Percentiles rank a stretch among this genome's conserved stretches.
Conservation (phyloP, 2,797 vertebrate species). For the Mormyrus proboscirostris region DNA sequence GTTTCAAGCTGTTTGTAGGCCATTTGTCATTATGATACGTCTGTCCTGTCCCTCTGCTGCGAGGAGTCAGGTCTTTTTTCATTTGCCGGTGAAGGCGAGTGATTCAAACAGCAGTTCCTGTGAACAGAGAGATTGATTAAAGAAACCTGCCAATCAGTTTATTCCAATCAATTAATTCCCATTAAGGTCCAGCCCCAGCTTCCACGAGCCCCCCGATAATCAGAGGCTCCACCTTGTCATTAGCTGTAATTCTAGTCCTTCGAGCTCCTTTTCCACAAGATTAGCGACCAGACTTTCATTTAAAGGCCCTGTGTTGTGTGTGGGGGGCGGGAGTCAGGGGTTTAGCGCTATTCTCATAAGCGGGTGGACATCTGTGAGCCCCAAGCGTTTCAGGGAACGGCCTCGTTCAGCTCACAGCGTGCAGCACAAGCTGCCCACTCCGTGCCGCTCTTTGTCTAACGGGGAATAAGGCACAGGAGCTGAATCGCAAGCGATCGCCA, state of each 20-base stretch:
- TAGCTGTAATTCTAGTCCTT: slow-evolving; percentile 43
- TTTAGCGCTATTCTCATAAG: background rate
- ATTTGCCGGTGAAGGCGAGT: slow-evolving; percentile 30
- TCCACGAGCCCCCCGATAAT: slow-evolving; percentile 34
- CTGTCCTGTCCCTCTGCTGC: background rate
- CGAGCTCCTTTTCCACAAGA: slow-evolving; percentile 21
- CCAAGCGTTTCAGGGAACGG: background rate
- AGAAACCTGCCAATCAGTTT: slow-evolving; percentile 46
- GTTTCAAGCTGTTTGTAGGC: slow-evolving; percentile 21
- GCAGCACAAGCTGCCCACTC: background rate
- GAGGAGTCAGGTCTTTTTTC: slow-evolving; percentile 30
- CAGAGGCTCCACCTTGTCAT: slow-evolving; percentile 41
- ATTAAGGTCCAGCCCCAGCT: slow-evolving; percentile 31
- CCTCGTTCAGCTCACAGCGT: background rate
- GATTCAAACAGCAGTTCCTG: slow-evolving; percentile 33
- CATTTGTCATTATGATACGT: slow-evolving; percentile 16
- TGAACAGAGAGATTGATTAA: slow-evolving; percentile 42
- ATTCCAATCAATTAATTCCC: slow-evolving; percentile 47
- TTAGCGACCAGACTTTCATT: slow-evolving; percentile 29
- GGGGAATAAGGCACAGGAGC: background rate
- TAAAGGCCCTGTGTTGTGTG: slow-evolving; percentile 27
- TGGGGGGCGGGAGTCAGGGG: slow-evolving; percentile 23
- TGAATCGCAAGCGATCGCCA: background rate
- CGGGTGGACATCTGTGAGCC: background rate
- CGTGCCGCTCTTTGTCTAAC: background rate